phyloP scores from a whole-genome alignment of 64 coral and sea anemone species.

The Montipora foliosa region DNA sequence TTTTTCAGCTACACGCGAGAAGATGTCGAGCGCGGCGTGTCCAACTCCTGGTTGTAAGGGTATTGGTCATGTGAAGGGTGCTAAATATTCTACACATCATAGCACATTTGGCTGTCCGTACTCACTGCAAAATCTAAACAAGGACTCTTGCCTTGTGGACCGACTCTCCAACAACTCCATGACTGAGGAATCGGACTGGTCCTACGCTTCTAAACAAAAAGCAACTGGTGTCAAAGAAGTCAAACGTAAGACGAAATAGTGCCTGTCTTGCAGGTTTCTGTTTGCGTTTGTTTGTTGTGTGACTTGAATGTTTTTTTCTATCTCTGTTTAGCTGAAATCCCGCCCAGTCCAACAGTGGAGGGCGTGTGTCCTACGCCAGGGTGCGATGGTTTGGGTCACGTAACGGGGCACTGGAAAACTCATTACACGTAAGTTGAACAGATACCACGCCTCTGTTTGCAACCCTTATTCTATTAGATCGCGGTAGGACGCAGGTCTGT shows the following conservation, averaged over 20 bases:
- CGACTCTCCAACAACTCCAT: conserved; percentile 96
- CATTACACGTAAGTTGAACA: conserved; percentile 63
- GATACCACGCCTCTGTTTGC: too few relatives aligned
- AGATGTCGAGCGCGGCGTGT: conserved; percentile 93
- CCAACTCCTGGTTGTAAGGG: conserved; percentile 97
- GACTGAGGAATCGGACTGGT: conserved; percentile 99
- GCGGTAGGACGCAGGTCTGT: too few relatives aligned
- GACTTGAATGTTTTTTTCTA: background rate
- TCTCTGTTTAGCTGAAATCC: conserved; percentile 9
- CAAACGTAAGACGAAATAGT: conserved; percentile 12
- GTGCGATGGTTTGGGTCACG: conserved; percentile 43
- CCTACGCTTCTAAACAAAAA: conserved; percentile 87
- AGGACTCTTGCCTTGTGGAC: conserved; percentile 98
- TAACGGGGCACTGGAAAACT: conserved; percentile 66
- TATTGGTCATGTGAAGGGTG: conserved; percentile 98
- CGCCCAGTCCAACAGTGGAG: conserved; percentile 24
- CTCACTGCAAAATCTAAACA: conserved; percentile 97
- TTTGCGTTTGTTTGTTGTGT: background rate
- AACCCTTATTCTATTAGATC: too few relatives aligned
- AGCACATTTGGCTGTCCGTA: conserved; percentile 99
- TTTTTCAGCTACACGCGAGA: conserved; percentile 78
- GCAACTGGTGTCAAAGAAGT: conserved; percentile 28
- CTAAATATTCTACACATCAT: conserved; percentile 97
- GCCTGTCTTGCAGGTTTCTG: background rate
- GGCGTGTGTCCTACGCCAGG: conserved; percentile 54